phyloP scores from a whole-genome alignment of 2,888 invertebrate species.

The Ethmia dodecea region DNA sequence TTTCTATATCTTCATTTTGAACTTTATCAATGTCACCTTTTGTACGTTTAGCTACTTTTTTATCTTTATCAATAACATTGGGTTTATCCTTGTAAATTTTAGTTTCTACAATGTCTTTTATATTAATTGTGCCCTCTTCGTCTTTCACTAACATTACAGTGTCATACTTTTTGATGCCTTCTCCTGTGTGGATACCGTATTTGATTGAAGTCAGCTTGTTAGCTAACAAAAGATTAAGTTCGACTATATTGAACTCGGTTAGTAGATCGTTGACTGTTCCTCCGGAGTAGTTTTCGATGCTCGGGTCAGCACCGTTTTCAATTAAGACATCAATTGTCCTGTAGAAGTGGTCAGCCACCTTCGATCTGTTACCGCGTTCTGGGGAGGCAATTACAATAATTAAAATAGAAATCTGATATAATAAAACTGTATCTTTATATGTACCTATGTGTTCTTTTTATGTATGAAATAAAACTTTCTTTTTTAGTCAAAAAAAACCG shows the following conservation, averaged over 20 bases:
- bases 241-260: slow-evolving; percentile 46
- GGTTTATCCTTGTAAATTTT: too few relatives aligned
- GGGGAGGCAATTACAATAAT: too few relatives aligned
- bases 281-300: slow-evolving; percentile 59
- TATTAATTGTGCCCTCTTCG: slow-evolving; percentile 26
- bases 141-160: slow-evolving; percentile 38
- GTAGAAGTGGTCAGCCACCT: slow-evolving; percentile 37
- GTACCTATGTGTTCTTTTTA: too few relatives aligned
- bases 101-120: slow-evolving; percentile 11
- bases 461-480: too few relatives aligned
- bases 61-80: too few relatives aligned
- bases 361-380: slow-evolving; percentile 45
- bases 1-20: slow-evolving; percentile 1
- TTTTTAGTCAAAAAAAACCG: too few relatives aligned
- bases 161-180: slow-evolving; percentile 16
- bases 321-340: slow-evolving; percentile 58
- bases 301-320: slow-evolving; percentile 57
- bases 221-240: slow-evolving; percentile 43
- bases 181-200: slow-evolving; percentile 14
- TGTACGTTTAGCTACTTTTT: not conserved
- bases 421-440: too few relatives aligned
- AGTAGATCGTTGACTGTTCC: slow-evolving; percentile 58
- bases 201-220: slow-evolving; percentile 33
- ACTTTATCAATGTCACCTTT: slow-evolving; percentile 1
- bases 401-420: too few relatives aligned